Evolutionary conservation across 2,113 vertebrate genomes (phyloP), one percentile per base, ranked within the genome.

Genomic region (Saccopteryx bilineata): DNA sequence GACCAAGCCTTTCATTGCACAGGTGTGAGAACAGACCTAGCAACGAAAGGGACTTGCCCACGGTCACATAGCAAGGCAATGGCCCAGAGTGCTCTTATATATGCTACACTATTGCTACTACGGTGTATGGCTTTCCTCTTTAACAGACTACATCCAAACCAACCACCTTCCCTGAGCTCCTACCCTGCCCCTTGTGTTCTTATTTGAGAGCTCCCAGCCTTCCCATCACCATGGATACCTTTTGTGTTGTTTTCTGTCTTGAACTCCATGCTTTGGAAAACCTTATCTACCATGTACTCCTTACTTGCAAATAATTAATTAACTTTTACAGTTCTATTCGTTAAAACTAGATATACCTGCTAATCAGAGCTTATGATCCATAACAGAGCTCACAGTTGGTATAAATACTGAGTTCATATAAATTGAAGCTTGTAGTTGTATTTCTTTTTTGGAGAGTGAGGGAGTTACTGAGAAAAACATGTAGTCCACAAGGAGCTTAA

Each of bases 321-420:
- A 86, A 74, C 93, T 94, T 94, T 48, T 61, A 83, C 31, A 71
- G n/a, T 68, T 95, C 91, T 94, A 69, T 79, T 95, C 90, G 79
- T 68, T 69, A 85, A 82, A 97, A 83, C 56, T 48, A 9, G 72
- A 71, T 60, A 24, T 82, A 88, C 83, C 74, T 96, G 71, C 68
- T 63, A 92, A 86, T 92, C 93, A 89, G 72, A 96, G 82, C 60
- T 96, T 97, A 46, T 94, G 63, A 82, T 76, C 83, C 28, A 18
- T 61, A 63, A 91, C 60, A 91, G 56, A 94, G 74, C 9, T 95
- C 61, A 88, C 19, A 86, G 48, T 87, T 94, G 74, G 58, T 65
- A 81, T 83, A 84, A 95, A 91, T 74, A 69, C 72, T 75, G 83
- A 95, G 48, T 46, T 82, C 84, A 74, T 79, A 69, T 66, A 87